Evolutionary conservation across 1,140 invertebrate species (phyloP).

Genomic region (Caenorhabditis latens): DNA sequence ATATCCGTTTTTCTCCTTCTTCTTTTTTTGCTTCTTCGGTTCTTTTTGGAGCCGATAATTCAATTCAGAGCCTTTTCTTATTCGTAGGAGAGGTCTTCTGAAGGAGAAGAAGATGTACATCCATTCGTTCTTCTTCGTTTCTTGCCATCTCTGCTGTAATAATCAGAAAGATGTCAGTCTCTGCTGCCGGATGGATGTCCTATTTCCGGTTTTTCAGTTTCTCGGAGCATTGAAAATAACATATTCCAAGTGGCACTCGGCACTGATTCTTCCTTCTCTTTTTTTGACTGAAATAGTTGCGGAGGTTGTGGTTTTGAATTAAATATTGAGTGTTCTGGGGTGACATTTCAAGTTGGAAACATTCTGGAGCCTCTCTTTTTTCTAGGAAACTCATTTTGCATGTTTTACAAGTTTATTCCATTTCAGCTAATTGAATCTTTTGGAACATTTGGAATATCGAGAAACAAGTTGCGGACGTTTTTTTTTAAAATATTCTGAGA

Average conservation of each 20-base stretch:
- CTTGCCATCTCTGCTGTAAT: neutral
- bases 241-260: neutral
- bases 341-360: too few relatives aligned
- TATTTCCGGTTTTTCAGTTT: conserved; percentile 41
- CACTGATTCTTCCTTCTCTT: too few relatives aligned
- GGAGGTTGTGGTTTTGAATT: too few relatives aligned
- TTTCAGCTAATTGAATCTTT: too few relatives aligned
- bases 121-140: conserved; percentile 12
- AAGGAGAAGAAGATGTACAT: neutral
- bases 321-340: too few relatives aligned
- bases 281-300: too few relatives aligned
- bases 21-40: neutral
- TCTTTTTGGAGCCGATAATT: conserved; percentile 19
- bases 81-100: neutral
- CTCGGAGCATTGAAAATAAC: neutral
- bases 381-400: too few relatives aligned
- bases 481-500: too few relatives aligned
- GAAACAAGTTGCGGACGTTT: too few relatives aligned
- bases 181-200: conserved; percentile 14
- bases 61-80: conserved; percentile 27
- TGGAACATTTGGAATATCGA: too few relatives aligned
- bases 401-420: too few relatives aligned
- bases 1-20: conserved; percentile 43
- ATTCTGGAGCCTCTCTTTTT: too few relatives aligned
- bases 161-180: conserved; percentile 25